Evolutionary conservation across 2,888 invertebrate genomes (phyloP), one percentile per base, ranked within the genome.

Genomic region (Thalpophila matura): DNA sequence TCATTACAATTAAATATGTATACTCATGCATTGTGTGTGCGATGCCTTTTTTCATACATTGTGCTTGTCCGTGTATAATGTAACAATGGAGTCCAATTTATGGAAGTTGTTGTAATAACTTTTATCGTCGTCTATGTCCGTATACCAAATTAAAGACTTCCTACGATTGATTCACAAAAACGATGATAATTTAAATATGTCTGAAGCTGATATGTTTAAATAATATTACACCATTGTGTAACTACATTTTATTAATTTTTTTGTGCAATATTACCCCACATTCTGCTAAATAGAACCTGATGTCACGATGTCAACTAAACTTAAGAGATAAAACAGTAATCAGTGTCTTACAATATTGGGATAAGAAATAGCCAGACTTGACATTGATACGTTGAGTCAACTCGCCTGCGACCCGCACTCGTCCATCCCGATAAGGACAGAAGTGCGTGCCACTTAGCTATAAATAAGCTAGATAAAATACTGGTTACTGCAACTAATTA

Each of bases 401-500:
- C 43, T 65, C 57, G 71, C 35, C 37, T 24, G 57, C 77, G 79
- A 77, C 80, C 79, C 68, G 71, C 60, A 56, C 65, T 75, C 71
- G 61, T 51, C 65, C 54, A 53, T 63, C 76, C 81, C 77, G 88
- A 88, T 89, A 89, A 87, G 83, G 83, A 66, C 77, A 70, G 45
- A 63, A 78, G 73, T 84, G 81, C 85, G 85, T 87, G 86, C 81
- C 78, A 76, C 79, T 80, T 73, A 66, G 69, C 81, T 84, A 85
- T 87, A 86, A 88, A 86, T 86, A 86, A 84, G 54, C 67, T 61
- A 77, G 81, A 86, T 85, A 87, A 81, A 74, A 74, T 69, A 72
- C 61, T 78, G 74, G 60, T 60, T 61, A 60, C 74, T 84, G 76
- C 73, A 69, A 66, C 69, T 83, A 81, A 84, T 84, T 84, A 82